Base-by-base conservation (phyloP, 2,888 invertebrate species). In the Stegophylla sp. region DNA sequence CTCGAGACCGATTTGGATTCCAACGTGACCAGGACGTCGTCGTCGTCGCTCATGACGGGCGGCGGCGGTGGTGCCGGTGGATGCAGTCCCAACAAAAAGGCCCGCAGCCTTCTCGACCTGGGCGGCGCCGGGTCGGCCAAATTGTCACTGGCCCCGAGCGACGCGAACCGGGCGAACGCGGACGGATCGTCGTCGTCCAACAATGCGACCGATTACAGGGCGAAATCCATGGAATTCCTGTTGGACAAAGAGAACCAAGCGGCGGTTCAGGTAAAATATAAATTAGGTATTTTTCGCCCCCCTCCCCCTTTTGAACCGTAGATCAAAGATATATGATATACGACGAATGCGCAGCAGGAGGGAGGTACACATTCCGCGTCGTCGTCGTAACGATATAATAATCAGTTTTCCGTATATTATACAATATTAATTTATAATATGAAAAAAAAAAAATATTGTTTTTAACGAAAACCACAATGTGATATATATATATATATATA, bases 181-280 rank as follows among this genome's bases (percentile, higher is more conserved):
- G 83, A 81, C 43, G 77, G 83, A 72, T 84, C 87, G 88, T 88
- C 87, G 74, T 84, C 87, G 88, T 88, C 87, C 88, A 87, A 87
- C 87, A 74, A 85, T 83, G 86, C 85, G 82, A 85, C 85, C 82
- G 87, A 86, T 83, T 86, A 87, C 85, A 85, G 88, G 86, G 86
- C 89, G 89, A 94, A 95, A 89, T 95, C 94, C 88, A 95, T 96
- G 95, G 96, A 96, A 91, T 96, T 95, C 89, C 91, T 96, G 87
- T 91, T 96, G 88, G 95, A 95, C 89, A 95, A 95, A 89, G 94
- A 95, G 87, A 95, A 94, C 89, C 92, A 94, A 86, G 93, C 92
- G 86, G 92, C 91, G 85, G 91, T 93, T 85, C 91, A 94, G 94
- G 94, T 94, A 86, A 92, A 93, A 89, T 51, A 15, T 17, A 43